Evolutionary conservation across 1,140 invertebrate genomes (phyloP).

Genomic region (Sycobia sp.): DNA sequence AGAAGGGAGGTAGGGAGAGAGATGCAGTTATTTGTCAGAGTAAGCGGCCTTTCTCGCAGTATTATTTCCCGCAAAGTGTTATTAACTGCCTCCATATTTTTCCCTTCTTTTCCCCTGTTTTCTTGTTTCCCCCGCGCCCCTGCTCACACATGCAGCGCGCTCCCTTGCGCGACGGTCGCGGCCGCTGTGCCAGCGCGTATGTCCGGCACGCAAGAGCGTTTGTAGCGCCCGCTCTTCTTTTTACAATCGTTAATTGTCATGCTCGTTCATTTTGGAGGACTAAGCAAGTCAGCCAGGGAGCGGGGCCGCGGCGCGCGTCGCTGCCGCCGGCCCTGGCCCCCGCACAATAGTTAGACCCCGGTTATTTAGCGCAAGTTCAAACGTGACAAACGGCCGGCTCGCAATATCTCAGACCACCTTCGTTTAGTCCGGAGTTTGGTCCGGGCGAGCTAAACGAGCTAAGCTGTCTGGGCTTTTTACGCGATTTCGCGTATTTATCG

Average conservation of each 20-base stretch:
- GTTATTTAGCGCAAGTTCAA: conserved; percentile 47
- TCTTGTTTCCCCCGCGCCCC: conserved; percentile 43
- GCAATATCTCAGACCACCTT: conserved; percentile 12
- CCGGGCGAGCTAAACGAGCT: not conserved
- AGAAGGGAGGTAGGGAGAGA: conserved; percentile 40
- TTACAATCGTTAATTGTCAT: conserved; percentile 56
- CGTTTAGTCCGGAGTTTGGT: conserved; percentile 11
- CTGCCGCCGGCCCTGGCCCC: too few relatives aligned
- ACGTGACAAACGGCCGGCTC: conserved; percentile 31
- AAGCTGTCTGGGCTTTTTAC: not conserved
- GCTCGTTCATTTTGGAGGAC: conserved; percentile 49
- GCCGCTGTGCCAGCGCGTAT: too few relatives aligned
- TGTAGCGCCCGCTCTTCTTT: conserved; percentile 42
- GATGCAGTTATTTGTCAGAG: conserved; percentile 60
- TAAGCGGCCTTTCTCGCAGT: conserved; percentile 61
- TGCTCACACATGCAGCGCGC: not conserved
- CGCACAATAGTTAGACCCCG: not conserved
- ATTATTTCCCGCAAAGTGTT: conserved; percentile 64
- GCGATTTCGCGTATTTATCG: too few relatives aligned
- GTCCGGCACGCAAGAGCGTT: not conserved
- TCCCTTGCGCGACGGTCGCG: not conserved
- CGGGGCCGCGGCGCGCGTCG: too few relatives aligned
- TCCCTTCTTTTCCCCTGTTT: conserved; percentile 54
- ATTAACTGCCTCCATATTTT: conserved; percentile 63
- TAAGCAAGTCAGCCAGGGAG: conserved; percentile 22